These are phyloP conservation scores for Oreochromis tanganicae DNA, from an alignment of 2,113 vertebrate genomes.

Conservation along the genomic window DNA sequence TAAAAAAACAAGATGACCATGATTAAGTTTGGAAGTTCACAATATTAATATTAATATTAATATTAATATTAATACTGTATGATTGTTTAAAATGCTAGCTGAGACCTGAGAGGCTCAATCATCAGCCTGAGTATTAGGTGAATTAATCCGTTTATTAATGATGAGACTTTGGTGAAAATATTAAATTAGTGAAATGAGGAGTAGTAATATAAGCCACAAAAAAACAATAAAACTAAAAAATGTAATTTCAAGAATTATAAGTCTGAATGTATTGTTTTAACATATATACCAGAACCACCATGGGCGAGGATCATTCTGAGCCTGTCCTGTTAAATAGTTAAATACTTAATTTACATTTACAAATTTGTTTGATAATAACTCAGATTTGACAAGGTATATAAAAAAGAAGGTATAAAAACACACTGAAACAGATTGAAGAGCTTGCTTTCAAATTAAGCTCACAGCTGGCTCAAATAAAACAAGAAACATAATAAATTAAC, in stretches of 20 bases:
- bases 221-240: not conserved
- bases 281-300: not conserved
- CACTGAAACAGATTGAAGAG: fast-evolving
- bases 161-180: not conserved
- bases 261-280: not conserved
- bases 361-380: not conserved
- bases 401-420: not conserved
- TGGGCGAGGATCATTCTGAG: not conserved
- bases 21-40: not conserved
- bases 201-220: not conserved
- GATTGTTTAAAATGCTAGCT: not conserved
- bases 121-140: not conserved
- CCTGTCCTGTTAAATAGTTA: not conserved
- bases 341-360: not conserved
- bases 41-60: not conserved
- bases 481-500: not conserved
- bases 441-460: not conserved
- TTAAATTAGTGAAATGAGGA: not conserved
- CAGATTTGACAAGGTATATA: not conserved
- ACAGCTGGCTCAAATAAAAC: not conserved
- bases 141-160: not conserved
- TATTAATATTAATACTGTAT: fast-evolving
- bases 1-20: not conserved
- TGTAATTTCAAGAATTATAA: not conserved
- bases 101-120: not conserved